These are phyloP conservation scores for Tachyglossus aculeatus DNA, from an alignment of 2,797 vertebrate species.

Conservation along the genomic window DNA sequence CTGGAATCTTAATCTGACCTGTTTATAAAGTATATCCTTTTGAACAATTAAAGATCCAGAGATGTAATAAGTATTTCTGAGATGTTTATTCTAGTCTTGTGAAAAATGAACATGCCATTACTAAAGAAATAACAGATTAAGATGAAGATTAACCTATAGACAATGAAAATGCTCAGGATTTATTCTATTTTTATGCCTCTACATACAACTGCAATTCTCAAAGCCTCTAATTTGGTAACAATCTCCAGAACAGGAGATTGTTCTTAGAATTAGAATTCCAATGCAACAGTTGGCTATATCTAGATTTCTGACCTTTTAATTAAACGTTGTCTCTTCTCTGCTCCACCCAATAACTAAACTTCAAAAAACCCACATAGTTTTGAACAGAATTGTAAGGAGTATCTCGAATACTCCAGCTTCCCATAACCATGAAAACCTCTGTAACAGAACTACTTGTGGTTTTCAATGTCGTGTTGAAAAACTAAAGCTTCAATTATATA, in stretches of 20 bases:
- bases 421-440: slow-evolving; percentile 1
- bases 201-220: slow-evolving; percentile 24
- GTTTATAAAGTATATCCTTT: too few species aligned
- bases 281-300: neutral
- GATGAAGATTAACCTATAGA: too few species aligned
- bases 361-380: neutral
- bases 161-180: neutral
- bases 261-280: slow-evolving; percentile 35
- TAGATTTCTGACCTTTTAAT: slow-evolving; percentile 39
- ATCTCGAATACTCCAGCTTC: neutral
- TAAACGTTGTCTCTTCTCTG: neutral
- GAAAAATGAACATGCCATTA: too few species aligned
- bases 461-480: slow-evolving; percentile 24
- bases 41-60: too few species aligned
- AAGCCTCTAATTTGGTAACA: slow-evolving; percentile 54
- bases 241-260: slow-evolving; percentile 8
- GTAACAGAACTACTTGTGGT: slow-evolving; percentile 9
- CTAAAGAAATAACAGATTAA: too few species aligned
- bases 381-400: neutral
- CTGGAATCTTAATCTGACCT: too few species aligned
- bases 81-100: too few species aligned
- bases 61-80: too few species aligned
- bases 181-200: slow-evolving; percentile 18
- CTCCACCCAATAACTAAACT: slow-evolving; percentile 22
- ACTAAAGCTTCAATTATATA: slow-evolving; percentile 17